phyloP scores from a whole-genome alignment of 30 jellyfish, hydroid and myxozoan genomes.

The Turritopsis rubra region DNA sequence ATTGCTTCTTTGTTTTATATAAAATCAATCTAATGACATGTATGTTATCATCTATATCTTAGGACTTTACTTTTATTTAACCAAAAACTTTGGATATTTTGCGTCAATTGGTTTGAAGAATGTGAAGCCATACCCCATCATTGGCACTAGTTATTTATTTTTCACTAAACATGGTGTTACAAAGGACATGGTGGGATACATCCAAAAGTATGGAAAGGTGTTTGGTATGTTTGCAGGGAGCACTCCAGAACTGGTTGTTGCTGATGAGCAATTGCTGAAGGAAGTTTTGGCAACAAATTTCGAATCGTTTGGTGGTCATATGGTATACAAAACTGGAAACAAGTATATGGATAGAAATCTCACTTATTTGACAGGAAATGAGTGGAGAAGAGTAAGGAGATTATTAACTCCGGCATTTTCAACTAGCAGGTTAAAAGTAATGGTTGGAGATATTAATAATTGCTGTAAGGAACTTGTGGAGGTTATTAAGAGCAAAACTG shows the following conservation, averaged over 20 bases:
- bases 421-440: slow-evolving; percentile 55
- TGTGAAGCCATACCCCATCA: slow-evolving; percentile 1
- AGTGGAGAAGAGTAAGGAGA: slow-evolving; percentile 71
- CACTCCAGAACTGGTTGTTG: slow-evolving; percentile 1
- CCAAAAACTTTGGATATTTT: not conserved
- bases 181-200: not conserved
- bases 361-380: slow-evolving; percentile 45
- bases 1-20: not conserved
- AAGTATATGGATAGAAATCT: slow-evolving; percentile 17
- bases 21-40: not conserved
- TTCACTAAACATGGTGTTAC: not conserved
- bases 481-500: not conserved
- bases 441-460: slow-evolving; percentile 22
- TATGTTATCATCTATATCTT: not conserved
- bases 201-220: not conserved
- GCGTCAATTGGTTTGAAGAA: not conserved
- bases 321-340: not conserved
- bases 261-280: not conserved
- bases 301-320: not conserved
- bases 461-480: not conserved
- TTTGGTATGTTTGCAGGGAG: slow-evolving; percentile 4
- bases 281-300: slow-evolving; percentile 2
- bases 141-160: not conserved
- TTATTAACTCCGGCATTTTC: slow-evolving; percentile 56
- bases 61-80: not conserved